Conservation (phyloP, 2,113 vertebrate species). For the Chionis minor region DNA sequence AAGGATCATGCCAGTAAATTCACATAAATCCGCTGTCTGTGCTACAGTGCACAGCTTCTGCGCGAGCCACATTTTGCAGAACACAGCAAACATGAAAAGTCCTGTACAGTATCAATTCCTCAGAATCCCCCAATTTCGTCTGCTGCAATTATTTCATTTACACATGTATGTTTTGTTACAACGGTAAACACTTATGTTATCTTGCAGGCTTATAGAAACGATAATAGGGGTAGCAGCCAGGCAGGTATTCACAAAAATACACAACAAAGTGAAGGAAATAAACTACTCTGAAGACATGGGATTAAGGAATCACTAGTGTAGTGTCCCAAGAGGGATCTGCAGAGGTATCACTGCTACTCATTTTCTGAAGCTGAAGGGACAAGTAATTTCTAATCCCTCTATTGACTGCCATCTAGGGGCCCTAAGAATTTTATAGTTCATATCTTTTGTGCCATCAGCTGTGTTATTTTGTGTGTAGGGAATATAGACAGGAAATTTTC, state of each 20-base stretch:
- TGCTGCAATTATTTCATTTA: neutral
- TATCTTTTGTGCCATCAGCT: slow-evolving; percentile 11
- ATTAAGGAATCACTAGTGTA: neutral
- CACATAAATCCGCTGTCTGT: neutral
- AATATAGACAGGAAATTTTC: neutral
- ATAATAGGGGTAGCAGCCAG: neutral
- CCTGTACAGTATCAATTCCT: neutral
- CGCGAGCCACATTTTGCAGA: rapidly evolving
- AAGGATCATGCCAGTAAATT: neutral
- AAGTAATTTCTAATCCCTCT: slow-evolving; percentile 34
- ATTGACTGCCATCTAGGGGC: slow-evolving; percentile 69
- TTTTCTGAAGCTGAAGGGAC: slow-evolving; percentile 17
- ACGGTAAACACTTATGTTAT: neutral
- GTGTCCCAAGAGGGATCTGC: neutral
- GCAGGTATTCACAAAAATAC: neutral
- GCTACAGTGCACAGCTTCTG: neutral
- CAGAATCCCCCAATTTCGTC: neutral
- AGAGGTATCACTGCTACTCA: neutral
- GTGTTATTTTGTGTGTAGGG: neutral
- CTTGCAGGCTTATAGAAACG: rapidly evolving
- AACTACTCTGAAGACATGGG: neutral
- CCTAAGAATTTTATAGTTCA: slow-evolving; percentile 2
- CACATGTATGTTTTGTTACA: neutral
- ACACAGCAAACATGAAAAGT: neutral
- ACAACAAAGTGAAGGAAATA: neutral